Percentiles rank a stretch among this genome's conserved stretches.
These are phyloP conservation scores for Chrysoperla carnea DNA, from an alignment of 1,140 invertebrate genomes.

Conservation along the genomic window DNA sequence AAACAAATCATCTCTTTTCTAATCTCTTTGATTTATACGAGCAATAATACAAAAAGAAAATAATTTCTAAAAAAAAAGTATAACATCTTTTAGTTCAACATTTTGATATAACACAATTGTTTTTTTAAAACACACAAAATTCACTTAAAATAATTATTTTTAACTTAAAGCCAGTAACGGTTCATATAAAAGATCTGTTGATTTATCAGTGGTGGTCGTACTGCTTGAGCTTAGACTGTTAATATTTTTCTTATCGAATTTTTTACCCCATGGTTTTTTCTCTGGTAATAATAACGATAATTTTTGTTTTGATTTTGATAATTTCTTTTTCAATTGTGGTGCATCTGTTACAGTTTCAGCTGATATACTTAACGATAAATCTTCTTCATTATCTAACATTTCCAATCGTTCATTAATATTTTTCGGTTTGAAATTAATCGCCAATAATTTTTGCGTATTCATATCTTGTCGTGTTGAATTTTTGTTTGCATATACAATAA, in stretches of 20 bases:
- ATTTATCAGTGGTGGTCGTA: slow-evolving; percentile 9
- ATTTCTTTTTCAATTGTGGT: slow-evolving; percentile 26
- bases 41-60: no score
- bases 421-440: slow-evolving; percentile 40
- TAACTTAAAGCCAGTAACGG: slow-evolving; percentile 50
- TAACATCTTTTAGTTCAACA: no score
- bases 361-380: slow-evolving; percentile 22
- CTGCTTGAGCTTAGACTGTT: slow-evolving; percentile 18
- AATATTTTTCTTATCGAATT: slow-evolving; percentile 25
- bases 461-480: slow-evolving; percentile 28
- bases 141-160: slow-evolving; percentile 8
- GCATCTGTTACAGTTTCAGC: slow-evolving; percentile 8
- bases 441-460: slow-evolving; percentile 9
- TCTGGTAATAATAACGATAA: slow-evolving; percentile 40
- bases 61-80: no score
- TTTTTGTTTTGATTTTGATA: slow-evolving; percentile 44
- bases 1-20: no score
- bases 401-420: slow-evolving; percentile 67
- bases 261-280: slow-evolving; percentile 34
- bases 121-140: no score
- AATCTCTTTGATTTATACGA: no score
- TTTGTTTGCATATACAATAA: slow-evolving; percentile 64
- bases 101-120: no score
- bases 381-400: slow-evolving; percentile 41
- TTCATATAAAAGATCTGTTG: slow-evolving; percentile 28